phyloP scores from a whole-genome alignment of 2,113 vertebrate species.

The Dermatemys mawii region DNA sequence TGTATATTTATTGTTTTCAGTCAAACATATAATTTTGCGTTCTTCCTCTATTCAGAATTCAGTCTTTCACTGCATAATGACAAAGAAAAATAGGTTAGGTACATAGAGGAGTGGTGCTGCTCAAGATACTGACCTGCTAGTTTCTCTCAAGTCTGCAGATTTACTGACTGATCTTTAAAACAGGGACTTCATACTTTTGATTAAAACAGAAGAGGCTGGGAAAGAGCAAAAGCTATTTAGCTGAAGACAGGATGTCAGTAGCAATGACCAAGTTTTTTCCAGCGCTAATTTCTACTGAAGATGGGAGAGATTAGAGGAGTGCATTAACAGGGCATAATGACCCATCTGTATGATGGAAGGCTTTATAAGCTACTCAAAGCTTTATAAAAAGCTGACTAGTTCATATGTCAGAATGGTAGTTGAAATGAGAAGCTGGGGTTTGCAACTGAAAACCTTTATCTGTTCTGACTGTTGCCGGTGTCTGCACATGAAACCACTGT shows the following conservation, averaged over 20 bases:
- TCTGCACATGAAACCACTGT: neutral
- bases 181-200: neutral
- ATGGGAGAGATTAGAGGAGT: neutral
- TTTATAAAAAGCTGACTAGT: neutral
- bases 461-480: neutral
- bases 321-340: neutral
- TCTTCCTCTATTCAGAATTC: neutral
- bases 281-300: neutral
- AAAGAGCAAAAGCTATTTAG: fast-evolving
- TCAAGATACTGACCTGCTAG: neutral
- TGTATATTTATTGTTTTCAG: slow-evolving; percentile 31
- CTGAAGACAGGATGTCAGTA: neutral
- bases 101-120: fast-evolving
- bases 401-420: neutral
- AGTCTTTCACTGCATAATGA: neutral
- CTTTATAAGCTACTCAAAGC: neutral
- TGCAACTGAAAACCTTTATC: neutral
- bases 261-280: neutral
- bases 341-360: neutral
- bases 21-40: neutral
- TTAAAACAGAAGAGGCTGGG: neutral
- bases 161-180: neutral
- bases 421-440: neutral
- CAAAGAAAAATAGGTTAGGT: neutral
- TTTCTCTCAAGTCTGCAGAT: neutral